phyloP scores from a whole-genome alignment of 2,888 invertebrate genomes.

The Diarsia brunnea region DNA sequence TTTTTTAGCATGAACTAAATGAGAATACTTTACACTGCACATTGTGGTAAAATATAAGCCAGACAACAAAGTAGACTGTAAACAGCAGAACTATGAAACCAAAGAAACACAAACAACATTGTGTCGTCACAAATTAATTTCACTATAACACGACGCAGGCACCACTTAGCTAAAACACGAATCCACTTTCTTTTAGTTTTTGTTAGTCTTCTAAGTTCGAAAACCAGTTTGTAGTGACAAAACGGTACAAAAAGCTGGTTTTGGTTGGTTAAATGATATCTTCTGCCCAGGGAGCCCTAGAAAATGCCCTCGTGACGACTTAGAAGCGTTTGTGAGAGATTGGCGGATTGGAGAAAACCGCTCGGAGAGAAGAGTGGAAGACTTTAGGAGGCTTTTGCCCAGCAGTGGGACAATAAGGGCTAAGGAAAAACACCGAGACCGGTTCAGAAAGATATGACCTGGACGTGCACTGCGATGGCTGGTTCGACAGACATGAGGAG shows the following conservation, averaged over 20 bases:
- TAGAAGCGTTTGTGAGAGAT: too few species aligned
- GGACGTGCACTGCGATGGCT: not conserved
- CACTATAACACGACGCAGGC: conserved; percentile 39
- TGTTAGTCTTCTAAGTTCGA: not conserved
- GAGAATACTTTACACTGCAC: not conserved
- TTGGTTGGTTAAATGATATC: not conserved
- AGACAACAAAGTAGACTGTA: not conserved
- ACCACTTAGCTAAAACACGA: conserved; percentile 42
- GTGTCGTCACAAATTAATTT: conserved; percentile 12
- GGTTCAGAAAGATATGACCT: not conserved
- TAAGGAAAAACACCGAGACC: not conserved
- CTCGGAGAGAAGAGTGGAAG: too few species aligned
- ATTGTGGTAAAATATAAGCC: not conserved
- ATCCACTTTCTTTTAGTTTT: conserved; percentile 19
- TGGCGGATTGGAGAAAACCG: too few species aligned
- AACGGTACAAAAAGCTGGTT: not conserved
- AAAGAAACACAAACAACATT: conserved; percentile 5
- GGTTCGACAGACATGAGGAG: not conserved
- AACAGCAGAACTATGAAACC: not conserved
- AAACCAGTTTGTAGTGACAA: not conserved
- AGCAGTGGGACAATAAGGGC: too few species aligned
- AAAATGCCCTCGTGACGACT: not conserved
- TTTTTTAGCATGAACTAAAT: not conserved
- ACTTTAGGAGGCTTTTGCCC: too few species aligned
- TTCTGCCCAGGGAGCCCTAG: not conserved